Evolutionary conservation across 2,113 vertebrate genomes (phyloP).

Genomic region (Xyliphius kryptos): DNA sequence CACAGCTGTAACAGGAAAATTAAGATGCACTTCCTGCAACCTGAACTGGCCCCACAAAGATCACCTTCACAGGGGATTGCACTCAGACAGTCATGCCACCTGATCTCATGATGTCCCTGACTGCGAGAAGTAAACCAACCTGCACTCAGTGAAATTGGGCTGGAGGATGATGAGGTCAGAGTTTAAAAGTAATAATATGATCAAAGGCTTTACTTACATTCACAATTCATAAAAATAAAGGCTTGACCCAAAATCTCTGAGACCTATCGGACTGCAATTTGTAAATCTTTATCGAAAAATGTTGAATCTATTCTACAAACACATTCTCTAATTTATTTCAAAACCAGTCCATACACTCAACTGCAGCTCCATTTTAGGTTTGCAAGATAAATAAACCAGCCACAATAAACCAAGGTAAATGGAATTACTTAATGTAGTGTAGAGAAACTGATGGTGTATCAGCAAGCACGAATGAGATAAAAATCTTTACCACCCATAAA

Average conservation of each 20-base stretch:
- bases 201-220: slow-evolving; percentile 19
- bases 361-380: slow-evolving; percentile 13
- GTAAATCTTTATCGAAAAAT: too few relatives aligned
- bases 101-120: slow-evolving; percentile 31
- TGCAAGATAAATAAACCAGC: slow-evolving; percentile 32
- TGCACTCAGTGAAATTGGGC: slow-evolving; percentile 8
- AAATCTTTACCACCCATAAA: slow-evolving; percentile 26
- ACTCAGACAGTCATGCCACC: slow-evolving; percentile 32
- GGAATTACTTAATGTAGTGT: slow-evolving; percentile 17
- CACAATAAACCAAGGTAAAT: slow-evolving; percentile 25
- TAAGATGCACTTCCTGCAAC: too few relatives aligned
- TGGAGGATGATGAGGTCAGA: slow-evolving; percentile 24
- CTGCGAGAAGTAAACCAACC: slow-evolving; percentile 28
- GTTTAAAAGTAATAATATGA: background rate
- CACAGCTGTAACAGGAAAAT: too few relatives aligned
- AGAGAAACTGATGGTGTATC: slow-evolving; percentile 24
- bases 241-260: background rate
- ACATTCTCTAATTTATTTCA: slow-evolving; percentile 12
- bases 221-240: too few relatives aligned
- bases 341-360: slow-evolving; percentile 2
- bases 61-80: slow-evolving; percentile 37
- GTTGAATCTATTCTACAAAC: too few relatives aligned
- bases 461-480: slow-evolving; percentile 21
- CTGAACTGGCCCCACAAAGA: too few relatives aligned
- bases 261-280: too few relatives aligned